These are phyloP conservation scores for Amiota minor DNA, from an alignment of 2,888 invertebrate genomes.

Conservation along the genomic window DNA sequence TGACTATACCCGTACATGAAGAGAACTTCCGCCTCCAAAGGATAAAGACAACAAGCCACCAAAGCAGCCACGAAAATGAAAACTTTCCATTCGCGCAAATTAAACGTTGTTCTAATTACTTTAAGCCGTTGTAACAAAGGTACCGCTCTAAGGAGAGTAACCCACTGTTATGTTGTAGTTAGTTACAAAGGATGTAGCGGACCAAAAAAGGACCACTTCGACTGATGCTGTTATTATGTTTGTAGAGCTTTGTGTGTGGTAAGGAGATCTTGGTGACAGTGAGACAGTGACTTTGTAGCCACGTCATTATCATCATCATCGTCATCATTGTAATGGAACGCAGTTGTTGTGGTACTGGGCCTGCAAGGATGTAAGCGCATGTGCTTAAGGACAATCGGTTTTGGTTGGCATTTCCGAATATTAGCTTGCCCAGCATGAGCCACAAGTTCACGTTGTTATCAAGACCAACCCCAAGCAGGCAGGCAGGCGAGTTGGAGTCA, in stretches of 20 bases:
- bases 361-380: conserved; percentile 1
- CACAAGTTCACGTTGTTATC: conserved; percentile 40
- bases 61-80: conserved; percentile 11
- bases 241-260: conserved; percentile 14
- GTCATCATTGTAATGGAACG: background rate
- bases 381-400: background rate
- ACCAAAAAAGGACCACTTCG: conserved; percentile 3
- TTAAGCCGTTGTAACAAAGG: conserved; percentile 53
- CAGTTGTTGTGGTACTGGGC: background rate
- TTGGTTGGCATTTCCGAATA: conserved; percentile 45
- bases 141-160: conserved; percentile 2
- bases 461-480: conserved; percentile 42
- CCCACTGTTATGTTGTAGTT: conserved; percentile 19
- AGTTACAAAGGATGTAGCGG: conserved; percentile 23
- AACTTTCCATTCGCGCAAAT: conserved; percentile 39
- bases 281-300: background rate
- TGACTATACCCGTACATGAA: too few relatives aligned
- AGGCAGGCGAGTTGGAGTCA: background rate
- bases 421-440: conserved; percentile 50
- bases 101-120: conserved; percentile 59
- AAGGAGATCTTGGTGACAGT: background rate
- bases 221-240: conserved; percentile 49
- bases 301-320: conserved; percentile 4
- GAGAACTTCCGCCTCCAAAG: too few relatives aligned
- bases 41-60: conserved; percentile 25